phyloP scores from a whole-genome alignment of 2,888 invertebrate species.

The Pollenia griseotomentosa region DNA sequence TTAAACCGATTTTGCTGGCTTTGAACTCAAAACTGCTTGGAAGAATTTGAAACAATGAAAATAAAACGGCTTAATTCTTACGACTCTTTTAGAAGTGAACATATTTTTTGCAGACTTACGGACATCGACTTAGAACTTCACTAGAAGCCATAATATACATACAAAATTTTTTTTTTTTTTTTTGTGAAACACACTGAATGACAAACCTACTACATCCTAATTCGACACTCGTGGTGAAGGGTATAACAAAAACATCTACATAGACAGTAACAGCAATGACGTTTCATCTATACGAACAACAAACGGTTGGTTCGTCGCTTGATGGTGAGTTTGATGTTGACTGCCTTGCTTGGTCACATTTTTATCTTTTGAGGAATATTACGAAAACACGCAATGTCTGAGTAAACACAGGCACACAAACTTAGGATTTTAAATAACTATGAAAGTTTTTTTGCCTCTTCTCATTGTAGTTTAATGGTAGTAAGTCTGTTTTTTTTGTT shows the following conservation, averaged over 20 bases:
- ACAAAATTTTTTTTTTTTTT: too few relatives aligned
- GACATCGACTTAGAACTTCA: too few relatives aligned
- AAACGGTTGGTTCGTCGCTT: slow-evolving; percentile 63
- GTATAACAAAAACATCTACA: not conserved
- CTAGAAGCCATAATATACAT: too few relatives aligned
- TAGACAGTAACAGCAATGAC: slow-evolving; percentile 43
- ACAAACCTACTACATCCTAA: too few relatives aligned
- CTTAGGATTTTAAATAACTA: slow-evolving; percentile 33
- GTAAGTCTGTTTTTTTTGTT: slow-evolving; percentile 32
- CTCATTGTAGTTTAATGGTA: slow-evolving; percentile 63
- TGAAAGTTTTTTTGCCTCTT: slow-evolving; percentile 10
- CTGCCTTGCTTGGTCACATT: slow-evolving; percentile 81
- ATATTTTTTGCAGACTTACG: too few relatives aligned
- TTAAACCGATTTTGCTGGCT: too few relatives aligned
- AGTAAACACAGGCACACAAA: slow-evolving; percentile 72
- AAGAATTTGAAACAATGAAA: too few relatives aligned
- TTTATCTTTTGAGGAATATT: slow-evolving; percentile 84
- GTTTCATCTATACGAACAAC: slow-evolving; percentile 65
- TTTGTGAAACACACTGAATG: too few relatives aligned
- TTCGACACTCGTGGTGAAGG: too few relatives aligned
- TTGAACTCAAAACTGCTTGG: too few relatives aligned
- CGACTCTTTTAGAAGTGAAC: too few relatives aligned
- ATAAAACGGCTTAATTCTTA: too few relatives aligned
- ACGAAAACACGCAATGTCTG: slow-evolving; percentile 84
- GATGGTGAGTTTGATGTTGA: slow-evolving; percentile 71